Conservation (phyloP, 2,888 invertebrate genomes). For the Leucophora obtusa region DNA sequence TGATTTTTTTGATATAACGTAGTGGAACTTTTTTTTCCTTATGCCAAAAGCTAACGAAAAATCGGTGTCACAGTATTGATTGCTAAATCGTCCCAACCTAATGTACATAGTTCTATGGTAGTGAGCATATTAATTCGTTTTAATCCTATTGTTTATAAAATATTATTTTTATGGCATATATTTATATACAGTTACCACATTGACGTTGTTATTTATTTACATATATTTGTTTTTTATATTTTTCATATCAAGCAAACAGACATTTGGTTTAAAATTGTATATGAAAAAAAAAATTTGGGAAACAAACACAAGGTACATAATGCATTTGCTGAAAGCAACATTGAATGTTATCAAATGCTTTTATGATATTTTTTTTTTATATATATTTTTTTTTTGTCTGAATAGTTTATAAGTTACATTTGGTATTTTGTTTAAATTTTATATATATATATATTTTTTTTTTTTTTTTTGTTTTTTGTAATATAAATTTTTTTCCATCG, state of each 20-base stretch:
- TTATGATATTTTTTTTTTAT: conserved; percentile 26
- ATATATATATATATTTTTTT: too few relatives aligned
- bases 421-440: conserved; percentile 23
- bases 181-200: neutral
- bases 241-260: too few relatives aligned
- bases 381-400: conserved; percentile 37
- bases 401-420: conserved; percentile 58
- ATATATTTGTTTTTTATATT: neutral
- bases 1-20: too few relatives aligned
- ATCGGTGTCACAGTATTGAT: too few relatives aligned
- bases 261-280: neutral
- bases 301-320: neutral
- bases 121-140: neutral
- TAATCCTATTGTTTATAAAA: neutral
- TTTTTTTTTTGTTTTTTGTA: neutral
- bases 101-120: too few relatives aligned
- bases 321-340: conserved; percentile 22
- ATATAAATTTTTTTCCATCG: too few relatives aligned
- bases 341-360: conserved; percentile 26
- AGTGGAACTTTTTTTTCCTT: too few relatives aligned
- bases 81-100: too few relatives aligned
- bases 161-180: neutral
- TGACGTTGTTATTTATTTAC: neutral
- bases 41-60: too few relatives aligned
- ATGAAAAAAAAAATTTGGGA: neutral